Conservation (phyloP, 2,113 vertebrate species). For the Phalacrocorax brasilianus region DNA sequence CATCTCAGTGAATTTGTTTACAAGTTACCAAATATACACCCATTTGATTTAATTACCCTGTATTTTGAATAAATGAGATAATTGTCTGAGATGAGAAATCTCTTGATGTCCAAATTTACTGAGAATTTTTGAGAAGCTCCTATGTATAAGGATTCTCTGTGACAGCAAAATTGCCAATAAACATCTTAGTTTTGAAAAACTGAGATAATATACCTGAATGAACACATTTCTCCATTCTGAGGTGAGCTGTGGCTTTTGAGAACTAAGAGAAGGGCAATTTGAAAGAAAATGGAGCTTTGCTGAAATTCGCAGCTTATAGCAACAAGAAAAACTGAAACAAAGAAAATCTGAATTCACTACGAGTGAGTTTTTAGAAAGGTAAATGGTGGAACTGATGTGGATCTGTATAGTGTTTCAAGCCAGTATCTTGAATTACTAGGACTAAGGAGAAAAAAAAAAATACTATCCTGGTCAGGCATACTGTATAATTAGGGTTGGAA, state of each 20-base stretch:
- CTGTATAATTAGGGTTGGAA: background rate
- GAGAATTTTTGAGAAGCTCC: background rate
- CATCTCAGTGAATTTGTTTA: background rate
- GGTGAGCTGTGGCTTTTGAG: background rate
- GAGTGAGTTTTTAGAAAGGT: background rate
- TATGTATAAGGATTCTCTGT: background rate
- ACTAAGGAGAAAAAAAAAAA: background rate
- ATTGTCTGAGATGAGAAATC: background rate
- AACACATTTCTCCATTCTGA: background rate
- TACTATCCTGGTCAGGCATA: background rate
- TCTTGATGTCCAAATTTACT: background rate
- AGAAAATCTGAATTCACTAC: background rate
- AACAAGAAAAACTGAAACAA: background rate
- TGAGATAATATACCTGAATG: background rate
- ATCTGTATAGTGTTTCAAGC: background rate
- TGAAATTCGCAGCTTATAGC: background rate
- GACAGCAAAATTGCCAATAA: background rate
- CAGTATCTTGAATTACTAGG: background rate
- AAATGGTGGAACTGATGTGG: background rate
- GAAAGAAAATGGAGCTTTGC: background rate
- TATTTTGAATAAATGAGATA: background rate
- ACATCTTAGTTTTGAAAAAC: background rate
- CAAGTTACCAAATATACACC: background rate
- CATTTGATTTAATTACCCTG: background rate
- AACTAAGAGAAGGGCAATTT: background rate